phyloP scores from a whole-genome alignment of 2,113 vertebrate genomes.

The Verasper variegatus region DNA sequence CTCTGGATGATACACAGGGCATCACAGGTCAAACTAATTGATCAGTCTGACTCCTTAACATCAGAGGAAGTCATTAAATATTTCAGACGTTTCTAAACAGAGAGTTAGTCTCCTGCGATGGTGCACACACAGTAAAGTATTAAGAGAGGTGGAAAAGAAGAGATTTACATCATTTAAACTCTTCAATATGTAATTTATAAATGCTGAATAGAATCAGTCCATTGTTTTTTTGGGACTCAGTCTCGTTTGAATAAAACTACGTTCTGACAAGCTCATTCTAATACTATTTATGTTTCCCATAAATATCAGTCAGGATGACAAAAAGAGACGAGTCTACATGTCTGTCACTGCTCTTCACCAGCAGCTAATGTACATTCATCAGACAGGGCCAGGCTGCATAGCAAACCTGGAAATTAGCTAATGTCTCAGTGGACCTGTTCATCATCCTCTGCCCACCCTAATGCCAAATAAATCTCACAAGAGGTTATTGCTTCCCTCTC shows the following conservation, averaged over 20 bases:
- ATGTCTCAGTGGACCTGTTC: conserved; percentile 52
- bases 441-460: conserved; percentile 53
- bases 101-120: conserved; percentile 1
- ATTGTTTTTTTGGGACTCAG: no score
- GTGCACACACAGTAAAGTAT: background rate
- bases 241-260: no score
- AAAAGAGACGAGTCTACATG: conserved; percentile 3
- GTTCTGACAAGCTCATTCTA: no score
- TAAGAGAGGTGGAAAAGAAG: background rate
- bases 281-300: conserved; percentile 14
- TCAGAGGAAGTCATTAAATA: conserved; percentile 7
- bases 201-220: no score
- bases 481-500: conserved; percentile 32
- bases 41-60: conserved; percentile 31
- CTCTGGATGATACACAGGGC: conserved; percentile 24
- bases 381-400: conserved; percentile 16
- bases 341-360: conserved; percentile 10
- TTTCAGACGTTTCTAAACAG: conserved; percentile 14
- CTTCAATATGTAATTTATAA: no score
- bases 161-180: no score
- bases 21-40: conserved; percentile 27
- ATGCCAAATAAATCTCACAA: conserved; percentile 55
- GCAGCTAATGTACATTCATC: conserved; percentile 39
- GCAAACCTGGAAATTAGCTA: conserved; percentile 51
- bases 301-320: conserved; percentile 41